Conservation (phyloP, 2,113 vertebrate species). For the Penelope pileata region DNA sequence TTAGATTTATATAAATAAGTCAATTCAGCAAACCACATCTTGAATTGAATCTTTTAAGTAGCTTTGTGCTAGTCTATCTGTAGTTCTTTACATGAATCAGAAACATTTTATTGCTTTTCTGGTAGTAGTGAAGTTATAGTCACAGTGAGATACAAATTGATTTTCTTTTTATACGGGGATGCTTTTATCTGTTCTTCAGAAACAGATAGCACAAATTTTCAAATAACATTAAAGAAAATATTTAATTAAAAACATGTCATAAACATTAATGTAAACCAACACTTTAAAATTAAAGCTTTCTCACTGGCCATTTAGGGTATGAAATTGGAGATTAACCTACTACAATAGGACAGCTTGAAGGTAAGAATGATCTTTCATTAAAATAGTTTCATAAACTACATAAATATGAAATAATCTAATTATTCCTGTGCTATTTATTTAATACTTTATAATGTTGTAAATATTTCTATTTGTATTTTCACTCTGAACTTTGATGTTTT, state of each 20-base stretch:
- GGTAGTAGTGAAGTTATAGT: background rate
- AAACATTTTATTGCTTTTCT: background rate
- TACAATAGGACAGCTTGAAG: background rate
- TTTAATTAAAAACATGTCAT: background rate
- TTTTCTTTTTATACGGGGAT: background rate
- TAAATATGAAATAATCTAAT: background rate
- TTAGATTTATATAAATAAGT: background rate
- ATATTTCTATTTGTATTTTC: background rate
- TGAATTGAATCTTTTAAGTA: background rate
- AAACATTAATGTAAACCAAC: background rate
- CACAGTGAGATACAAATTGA: conserved; percentile 5
- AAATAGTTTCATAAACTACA: background rate
- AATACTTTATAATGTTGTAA: background rate
- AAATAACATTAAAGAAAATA: background rate
- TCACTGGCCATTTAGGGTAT: background rate
- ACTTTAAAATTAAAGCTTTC: background rate
- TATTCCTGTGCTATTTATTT: background rate
- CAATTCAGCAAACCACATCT: background rate
- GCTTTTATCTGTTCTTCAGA: conserved; percentile 26
- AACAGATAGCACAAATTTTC: background rate
- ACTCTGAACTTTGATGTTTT: background rate
- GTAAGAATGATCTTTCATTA: background rate
- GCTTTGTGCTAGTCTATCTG: background rate
- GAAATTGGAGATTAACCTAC: background rate
- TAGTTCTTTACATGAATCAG: background rate